These are phyloP conservation scores for Machimus rusticus DNA, from an alignment of 2,888 invertebrate genomes.

Conservation along the genomic window DNA sequence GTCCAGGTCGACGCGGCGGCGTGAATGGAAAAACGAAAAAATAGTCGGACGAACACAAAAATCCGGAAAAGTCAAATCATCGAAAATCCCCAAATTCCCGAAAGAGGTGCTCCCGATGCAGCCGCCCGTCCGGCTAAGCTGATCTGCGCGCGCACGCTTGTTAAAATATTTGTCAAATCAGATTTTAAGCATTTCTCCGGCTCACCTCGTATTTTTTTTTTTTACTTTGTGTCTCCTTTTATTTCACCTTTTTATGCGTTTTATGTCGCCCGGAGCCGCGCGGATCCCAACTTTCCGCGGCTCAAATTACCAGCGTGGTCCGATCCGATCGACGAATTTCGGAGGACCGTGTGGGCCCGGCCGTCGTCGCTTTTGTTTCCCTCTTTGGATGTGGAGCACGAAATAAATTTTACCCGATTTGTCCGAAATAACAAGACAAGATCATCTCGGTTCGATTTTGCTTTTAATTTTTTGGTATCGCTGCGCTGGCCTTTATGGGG, in stretches of 20 bases:
- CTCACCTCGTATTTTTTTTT: not conserved
- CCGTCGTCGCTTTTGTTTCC: constrained; percentile 2
- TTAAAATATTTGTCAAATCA: constrained; percentile 40
- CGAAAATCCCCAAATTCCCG: not conserved
- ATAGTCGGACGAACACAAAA: not conserved
- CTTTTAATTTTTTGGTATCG: constrained; percentile 18
- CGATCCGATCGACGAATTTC: not conserved
- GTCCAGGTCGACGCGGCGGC: not conserved
- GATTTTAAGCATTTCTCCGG: constrained; percentile 20
- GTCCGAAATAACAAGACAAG: constrained; percentile 33
- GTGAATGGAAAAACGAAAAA: not conserved
- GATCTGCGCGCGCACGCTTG: constrained; percentile 37
- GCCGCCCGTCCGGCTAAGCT: not conserved
- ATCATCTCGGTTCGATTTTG: constrained; percentile 15
- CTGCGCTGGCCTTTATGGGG: not conserved
- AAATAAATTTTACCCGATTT: constrained; percentile 32
- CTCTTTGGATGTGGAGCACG: constrained; percentile 12
- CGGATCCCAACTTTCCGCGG: not conserved
- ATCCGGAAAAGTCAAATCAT: not conserved
- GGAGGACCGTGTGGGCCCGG: not conserved
- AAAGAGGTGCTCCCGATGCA: not conserved
- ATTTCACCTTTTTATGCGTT: not conserved
- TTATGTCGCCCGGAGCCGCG: not conserved
- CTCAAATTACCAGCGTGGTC: not conserved
- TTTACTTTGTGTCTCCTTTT: not conserved